phyloP scores from a whole-genome alignment of 1,140 invertebrate species.

The Bombus turneri region DNA sequence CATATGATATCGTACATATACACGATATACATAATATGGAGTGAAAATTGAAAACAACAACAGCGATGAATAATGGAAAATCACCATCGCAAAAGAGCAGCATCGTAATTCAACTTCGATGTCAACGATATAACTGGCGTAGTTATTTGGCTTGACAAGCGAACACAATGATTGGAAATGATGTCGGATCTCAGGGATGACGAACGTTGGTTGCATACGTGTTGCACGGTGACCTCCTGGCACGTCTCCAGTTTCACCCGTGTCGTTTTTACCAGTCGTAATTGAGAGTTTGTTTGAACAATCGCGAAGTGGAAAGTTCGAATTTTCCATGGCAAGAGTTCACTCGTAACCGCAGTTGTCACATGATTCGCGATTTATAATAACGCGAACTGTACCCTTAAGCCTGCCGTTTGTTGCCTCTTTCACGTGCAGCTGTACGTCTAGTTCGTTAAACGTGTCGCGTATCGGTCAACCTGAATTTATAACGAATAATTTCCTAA shows the following conservation, averaged over 20 bases:
- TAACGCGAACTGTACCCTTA: background rate
- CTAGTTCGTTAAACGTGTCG: background rate
- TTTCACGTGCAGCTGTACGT: too few species aligned
- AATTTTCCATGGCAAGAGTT: background rate
- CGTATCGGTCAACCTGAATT: background rate
- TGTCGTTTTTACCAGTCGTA: constrained; percentile 31
- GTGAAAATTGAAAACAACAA: background rate
- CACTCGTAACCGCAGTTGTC: background rate
- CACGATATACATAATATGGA: too few species aligned
- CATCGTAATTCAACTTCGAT: background rate
- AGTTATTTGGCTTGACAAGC: background rate
- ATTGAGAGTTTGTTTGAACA: constrained; percentile 46
- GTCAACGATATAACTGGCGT: background rate
- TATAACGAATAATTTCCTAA: background rate
- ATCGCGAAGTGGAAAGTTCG: constrained; percentile 9
- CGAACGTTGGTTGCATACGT: constrained; percentile 34
- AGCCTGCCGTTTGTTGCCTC: background rate
- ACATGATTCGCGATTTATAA: background rate
- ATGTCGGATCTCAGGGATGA: constrained; percentile 18
- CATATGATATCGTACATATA: too few species aligned
- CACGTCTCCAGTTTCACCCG: constrained; percentile 24
- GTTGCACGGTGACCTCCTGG: constrained; percentile 46
- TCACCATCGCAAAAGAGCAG: background rate
- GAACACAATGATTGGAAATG: constrained; percentile 29
- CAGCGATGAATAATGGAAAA: background rate